These are phyloP conservation scores for Cataglyphis albicans DNA, from an alignment of 2,888 invertebrate species.

Conservation along the genomic window DNA sequence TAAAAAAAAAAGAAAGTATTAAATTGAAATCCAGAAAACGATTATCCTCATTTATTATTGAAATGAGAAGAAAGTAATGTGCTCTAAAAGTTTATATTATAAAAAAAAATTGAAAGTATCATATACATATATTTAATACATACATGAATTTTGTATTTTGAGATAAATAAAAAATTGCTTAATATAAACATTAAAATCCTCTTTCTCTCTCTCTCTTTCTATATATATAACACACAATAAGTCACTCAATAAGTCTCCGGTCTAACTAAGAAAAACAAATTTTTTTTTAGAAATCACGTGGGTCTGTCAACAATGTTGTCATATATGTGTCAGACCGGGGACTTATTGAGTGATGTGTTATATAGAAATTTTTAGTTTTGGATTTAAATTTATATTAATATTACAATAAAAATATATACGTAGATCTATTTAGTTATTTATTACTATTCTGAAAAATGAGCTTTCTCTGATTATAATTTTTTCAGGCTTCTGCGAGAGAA, in stretches of 20 bases:
- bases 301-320: too few relatives aligned
- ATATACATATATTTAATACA: not conserved
- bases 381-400: not conserved
- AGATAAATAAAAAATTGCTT: not conserved
- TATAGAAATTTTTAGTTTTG: not conserved
- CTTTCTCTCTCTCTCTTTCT: too few relatives aligned
- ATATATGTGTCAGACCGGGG: too few relatives aligned
- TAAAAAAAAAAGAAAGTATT: not conserved
- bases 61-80: not conserved
- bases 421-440: not conserved
- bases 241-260: too few relatives aligned
- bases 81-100: not conserved
- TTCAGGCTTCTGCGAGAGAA: not conserved
- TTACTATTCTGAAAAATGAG: not conserved
- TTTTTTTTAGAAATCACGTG: too few relatives aligned
- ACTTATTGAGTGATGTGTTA: too few relatives aligned
- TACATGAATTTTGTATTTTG: not conserved
- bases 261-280: too few relatives aligned
- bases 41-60: not conserved
- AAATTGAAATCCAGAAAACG: not conserved
- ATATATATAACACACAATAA: too few relatives aligned
- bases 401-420: not conserved
- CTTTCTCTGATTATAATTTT: not conserved
- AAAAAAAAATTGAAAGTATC: not conserved
- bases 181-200: not conserved